Evolutionary conservation across 1,140 invertebrate genomes (phyloP), one percentile per base, ranked within the genome.

Genomic region (Macrobrachium rosenbergii): DNA sequence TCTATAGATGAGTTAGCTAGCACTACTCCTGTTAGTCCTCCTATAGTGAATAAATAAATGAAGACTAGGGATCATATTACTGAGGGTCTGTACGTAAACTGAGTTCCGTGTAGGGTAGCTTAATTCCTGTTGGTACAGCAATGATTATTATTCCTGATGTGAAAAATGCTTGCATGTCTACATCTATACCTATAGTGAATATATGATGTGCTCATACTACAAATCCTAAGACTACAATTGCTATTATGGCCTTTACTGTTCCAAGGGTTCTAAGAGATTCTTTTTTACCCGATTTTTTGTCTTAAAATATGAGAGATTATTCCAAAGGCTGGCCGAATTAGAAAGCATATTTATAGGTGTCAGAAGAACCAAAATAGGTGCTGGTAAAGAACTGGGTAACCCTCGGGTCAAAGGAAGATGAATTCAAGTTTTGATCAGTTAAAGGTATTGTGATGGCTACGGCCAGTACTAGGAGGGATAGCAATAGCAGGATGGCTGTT

Each of bases 361-460:
- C 28, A 37, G 28, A 37, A 37, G 28, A 37, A 37, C 28, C 28
- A 37, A 37, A 37, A 37, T 37, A 37, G 28, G 28, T 37, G 28
- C 28, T 37, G 28, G 28, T 37, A 37, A 37, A 37, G 28, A 1
- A 37, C 3, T 37, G 28, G 92, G 89, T 94, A 92, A 14, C 93
- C 93, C 19, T 93, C 93, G 92, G 91, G 88, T 93, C 91, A 91
- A 93, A 94, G 90, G 94, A 94, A 21, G 91, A 89, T 73, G 93
- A 92, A 90, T 92, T 92, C 89, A 94, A 91, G 90, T 94, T 93
- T 0, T 92, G 92, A 90, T 93, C 93, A 14, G 91, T 92, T 82
- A 96, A 92, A 88, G 95, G 89, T 93, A 95, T 96, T 60, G 95
- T 95, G 92, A 95, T 95, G 69, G 94, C 95, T 83, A 94, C 95